Evolutionary conservation across 2,113 vertebrate species (phyloP).

Genomic region (Leptocoma aspasia): DNA sequence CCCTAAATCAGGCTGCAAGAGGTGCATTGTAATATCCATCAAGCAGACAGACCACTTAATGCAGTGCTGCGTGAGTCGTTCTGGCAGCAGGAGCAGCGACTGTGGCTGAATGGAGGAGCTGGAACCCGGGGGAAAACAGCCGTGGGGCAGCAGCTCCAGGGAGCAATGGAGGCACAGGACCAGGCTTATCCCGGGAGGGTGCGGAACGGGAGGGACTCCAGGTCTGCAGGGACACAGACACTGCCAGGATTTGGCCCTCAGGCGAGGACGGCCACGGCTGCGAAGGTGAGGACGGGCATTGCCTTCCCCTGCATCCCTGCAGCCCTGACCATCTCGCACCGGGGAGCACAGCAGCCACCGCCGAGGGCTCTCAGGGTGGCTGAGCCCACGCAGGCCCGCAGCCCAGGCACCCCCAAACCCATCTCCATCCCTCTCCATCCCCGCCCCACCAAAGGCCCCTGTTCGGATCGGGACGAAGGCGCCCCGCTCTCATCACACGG

Average conservation of each 20-base stretch:
- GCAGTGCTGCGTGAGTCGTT: background rate
- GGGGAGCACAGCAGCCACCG: background rate
- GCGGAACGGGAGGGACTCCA: background rate
- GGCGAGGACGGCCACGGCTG: fast-evolving
- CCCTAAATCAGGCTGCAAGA: background rate
- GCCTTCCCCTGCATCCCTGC: background rate
- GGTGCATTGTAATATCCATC: background rate
- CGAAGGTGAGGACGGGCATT: background rate
- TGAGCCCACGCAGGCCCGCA: background rate
- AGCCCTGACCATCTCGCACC: fast-evolving
- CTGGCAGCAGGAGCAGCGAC: background rate
- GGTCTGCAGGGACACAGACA: background rate
- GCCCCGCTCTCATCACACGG: background rate
- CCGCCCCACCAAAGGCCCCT: background rate
- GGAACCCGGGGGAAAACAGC: background rate
- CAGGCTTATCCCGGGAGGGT: background rate
- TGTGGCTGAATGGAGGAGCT: background rate
- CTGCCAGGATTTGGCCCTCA: background rate
- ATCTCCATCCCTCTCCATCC: background rate
- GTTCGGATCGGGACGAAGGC: background rate
- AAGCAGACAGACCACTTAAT: background rate
- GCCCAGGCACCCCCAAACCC: background rate
- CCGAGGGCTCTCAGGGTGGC: background rate
- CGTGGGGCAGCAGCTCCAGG: background rate
- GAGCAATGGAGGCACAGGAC: fast-evolving